Evolutionary conservation across 2,888 invertebrate species (phyloP), one percentile per base, ranked within the genome.

Genomic region (Caenorhabditis angaria): DNA sequence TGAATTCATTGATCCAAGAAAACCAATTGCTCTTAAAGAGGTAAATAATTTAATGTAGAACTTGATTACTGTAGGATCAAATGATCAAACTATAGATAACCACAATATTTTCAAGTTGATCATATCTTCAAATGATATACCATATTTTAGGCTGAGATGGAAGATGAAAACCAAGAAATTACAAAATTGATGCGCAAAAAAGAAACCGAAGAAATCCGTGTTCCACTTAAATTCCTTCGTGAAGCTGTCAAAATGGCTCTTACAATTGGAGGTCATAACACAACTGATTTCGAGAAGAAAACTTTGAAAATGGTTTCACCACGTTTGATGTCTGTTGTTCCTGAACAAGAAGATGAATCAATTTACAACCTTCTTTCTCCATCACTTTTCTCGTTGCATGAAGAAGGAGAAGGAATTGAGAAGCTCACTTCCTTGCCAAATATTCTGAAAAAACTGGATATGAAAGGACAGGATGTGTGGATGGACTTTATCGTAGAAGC

Each of bases 401-500:
- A 83, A 32, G 81, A 83, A 4, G 85, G 86, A n/a, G 61, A 71
- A 35, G 80, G 76, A 5, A 25, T 82, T 22, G 86, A 86, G 61
- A 78, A 82, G 55, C 69, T 78, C 55, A 70, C 80, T 41, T 83
- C 83, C 35, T 75, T 86, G 27, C 84, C 83, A 18, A 64, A 77
- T 22, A 61, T 86, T 12, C 66, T 84, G 70, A 83, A 82, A 65
- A 76, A 72, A 62, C 76, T 85, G 63, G 75, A 74, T 61, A 66
- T 61, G 57, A 64, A 71, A 27, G 83, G 83, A 50, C 85, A 86
- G 65, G 82, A 85, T 27, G 81, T 79, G 10, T 86, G 86, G 86
- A 64, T 86, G 68, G 84, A 86, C 65, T 83, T 86, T 61, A 82
- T 86, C 27, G 78, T 86, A 59, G 86, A 86, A 56, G 82, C 86